Evolutionary conservation across 2,797 vertebrate genomes (phyloP).

Genomic region (Limosa lapponica): DNA sequence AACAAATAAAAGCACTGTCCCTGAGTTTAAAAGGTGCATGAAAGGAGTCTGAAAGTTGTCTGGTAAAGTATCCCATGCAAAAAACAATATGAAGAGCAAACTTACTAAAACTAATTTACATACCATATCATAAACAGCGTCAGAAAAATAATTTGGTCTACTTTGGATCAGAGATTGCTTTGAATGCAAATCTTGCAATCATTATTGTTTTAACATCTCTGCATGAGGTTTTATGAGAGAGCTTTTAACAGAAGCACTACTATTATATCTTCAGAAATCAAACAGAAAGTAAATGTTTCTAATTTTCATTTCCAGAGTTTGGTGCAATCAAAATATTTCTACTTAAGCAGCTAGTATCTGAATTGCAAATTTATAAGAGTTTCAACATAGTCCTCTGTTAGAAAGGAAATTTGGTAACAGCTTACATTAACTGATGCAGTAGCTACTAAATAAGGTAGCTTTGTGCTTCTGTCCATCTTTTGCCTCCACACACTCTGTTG

Average conservation of each 20-base stretch:
- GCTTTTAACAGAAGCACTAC: background rate
- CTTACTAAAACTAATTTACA: background rate
- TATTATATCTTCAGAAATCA: background rate
- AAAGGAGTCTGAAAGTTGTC: background rate
- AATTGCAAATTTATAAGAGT: background rate
- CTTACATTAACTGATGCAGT: background rate
- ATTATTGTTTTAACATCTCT: background rate
- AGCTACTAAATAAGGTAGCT: background rate
- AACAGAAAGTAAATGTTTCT: background rate
- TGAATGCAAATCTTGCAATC: background rate
- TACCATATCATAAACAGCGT: background rate
- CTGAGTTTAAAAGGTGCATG: background rate
- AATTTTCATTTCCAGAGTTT: background rate
- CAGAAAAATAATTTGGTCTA: background rate
- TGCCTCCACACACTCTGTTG: background rate
- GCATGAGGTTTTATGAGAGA: background rate
- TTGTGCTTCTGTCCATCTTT: background rate
- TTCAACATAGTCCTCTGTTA: background rate
- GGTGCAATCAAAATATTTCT: background rate
- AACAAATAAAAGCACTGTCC: background rate
- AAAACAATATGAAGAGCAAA: background rate
- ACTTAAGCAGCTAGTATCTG: background rate
- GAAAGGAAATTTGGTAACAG: background rate
- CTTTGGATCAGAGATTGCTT: background rate
- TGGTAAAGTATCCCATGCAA: background rate